Evolutionary conservation across 30 jellyfish, hydroid and myxozoan species (phyloP).

Genomic region (Catostylus mosaicus): DNA sequence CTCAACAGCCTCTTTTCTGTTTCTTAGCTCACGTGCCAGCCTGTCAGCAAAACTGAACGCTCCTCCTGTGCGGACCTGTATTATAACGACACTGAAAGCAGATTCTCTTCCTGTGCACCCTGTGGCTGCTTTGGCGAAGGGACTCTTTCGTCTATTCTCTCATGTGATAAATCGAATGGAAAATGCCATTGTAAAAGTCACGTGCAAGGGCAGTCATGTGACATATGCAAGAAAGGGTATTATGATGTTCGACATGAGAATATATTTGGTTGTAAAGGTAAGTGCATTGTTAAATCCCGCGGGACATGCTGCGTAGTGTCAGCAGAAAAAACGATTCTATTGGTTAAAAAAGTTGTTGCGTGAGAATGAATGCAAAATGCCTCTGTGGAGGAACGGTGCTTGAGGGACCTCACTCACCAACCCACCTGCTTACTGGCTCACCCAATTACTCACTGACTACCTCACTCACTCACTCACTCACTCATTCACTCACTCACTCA

Average conservation of each 20-base stretch:
- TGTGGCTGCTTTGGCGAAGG: constrained; percentile 91
- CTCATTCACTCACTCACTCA: not conserved
- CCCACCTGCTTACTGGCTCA: not conserved
- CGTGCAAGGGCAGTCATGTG: constrained; percentile 80
- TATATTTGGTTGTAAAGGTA: constrained; percentile 86
- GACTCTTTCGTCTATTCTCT: constrained; percentile 55
- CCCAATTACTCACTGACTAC: not conserved
- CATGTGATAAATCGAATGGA: constrained; percentile 79
- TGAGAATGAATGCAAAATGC: too few species aligned
- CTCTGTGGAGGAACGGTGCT: too few species aligned
- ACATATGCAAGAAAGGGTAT: constrained; percentile 71
- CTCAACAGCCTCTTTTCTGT: too few species aligned
- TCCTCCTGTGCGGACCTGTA: constrained; percentile 43
- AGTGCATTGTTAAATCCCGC: not conserved
- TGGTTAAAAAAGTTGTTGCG: not conserved
- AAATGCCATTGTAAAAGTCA: constrained; percentile 81
- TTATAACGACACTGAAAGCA: constrained; percentile 69
- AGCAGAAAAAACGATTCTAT: not conserved
- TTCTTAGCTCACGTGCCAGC: constrained; percentile 27
- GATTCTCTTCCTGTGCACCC: constrained; percentile 69
- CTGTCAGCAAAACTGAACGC: not conserved
- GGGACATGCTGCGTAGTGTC: not conserved
- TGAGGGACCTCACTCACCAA: not conserved
- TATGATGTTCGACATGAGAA: constrained; percentile 27
- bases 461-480: not conserved